phyloP scores from a whole-genome alignment of 2,113 vertebrate genomes.

The Larimichthys crocea region DNA sequence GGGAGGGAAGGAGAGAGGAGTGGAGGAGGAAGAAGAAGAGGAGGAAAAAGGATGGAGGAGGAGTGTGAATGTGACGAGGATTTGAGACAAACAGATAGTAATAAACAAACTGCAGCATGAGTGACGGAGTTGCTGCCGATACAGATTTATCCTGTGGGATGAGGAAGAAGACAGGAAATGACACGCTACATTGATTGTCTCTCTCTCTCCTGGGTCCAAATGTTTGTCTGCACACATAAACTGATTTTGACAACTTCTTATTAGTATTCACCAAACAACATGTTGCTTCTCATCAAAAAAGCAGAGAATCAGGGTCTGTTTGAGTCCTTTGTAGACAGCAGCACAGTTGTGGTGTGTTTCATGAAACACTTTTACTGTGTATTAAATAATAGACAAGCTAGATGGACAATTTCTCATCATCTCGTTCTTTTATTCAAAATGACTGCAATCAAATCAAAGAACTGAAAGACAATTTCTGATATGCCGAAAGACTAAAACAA shows the following conservation, averaged over 20 bases:
- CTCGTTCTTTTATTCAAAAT: too few relatives aligned
- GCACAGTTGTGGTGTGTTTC: too few relatives aligned
- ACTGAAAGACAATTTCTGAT: not conserved
- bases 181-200: conserved; percentile 45
- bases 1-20: conserved; percentile 18
- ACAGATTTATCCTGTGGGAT: conserved; percentile 54
- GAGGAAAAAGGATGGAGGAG: not conserved
- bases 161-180: conserved; percentile 50
- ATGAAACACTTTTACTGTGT: not conserved
- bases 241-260: conserved; percentile 32
- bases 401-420: not conserved
- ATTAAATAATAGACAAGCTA: not conserved
- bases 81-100: conserved; percentile 5
- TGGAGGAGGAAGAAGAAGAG: not conserved
- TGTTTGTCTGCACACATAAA: conserved; percentile 44
- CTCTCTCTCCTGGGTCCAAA: conserved; percentile 35
- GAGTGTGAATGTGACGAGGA: conserved; percentile 28
- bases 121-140: conserved; percentile 25
- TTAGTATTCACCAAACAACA: conserved; percentile 34
- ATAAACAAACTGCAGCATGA: conserved; percentile 18
- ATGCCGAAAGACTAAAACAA: too few relatives aligned
- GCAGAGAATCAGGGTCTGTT: not conserved
- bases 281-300: not conserved
- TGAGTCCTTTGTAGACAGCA: not conserved
- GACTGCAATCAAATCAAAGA: too few relatives aligned